Base-by-base conservation (phyloP, 1,140 invertebrate species). In the Tetraneura akinire region DNA sequence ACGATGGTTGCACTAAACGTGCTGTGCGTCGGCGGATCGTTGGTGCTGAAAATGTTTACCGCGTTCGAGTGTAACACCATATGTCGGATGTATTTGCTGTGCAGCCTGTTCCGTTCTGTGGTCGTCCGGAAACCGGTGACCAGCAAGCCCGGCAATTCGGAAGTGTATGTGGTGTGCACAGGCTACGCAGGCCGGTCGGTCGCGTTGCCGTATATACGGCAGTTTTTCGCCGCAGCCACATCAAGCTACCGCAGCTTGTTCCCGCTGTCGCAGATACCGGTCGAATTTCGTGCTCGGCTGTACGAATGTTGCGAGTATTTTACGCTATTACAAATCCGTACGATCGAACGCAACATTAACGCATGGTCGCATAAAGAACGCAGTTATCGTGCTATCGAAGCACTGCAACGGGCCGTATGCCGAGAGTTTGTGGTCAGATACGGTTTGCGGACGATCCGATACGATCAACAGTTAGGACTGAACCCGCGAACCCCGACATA, bases 11-110 rank as follows among this genome's bases (percentile, higher is more conserved):
- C 92, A 18, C 84, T 97, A 14, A 87, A 88, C 80, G 86, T 94
- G 23, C 86, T 98, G n/a, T 85, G 87, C n/a, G 78, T 85, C 74
- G 90, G 90, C 80, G 96, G 96, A 3, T 90, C 87, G 82, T 91
- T 97, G 80, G 87, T 98, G 0, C 84, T 98, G n/a, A 98, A 98
- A 87, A 90, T 96, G 82, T 98, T 98, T 84, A 98, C 96, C 1
- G 89, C 92, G 64, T 97, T 95, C 85, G 95, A 98, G 85, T 89
- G 91, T 80, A 87, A 90, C 18, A 92, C 94, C 3, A 87, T 97
- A 0, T 92, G 90, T 74, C 84, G 97, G 3, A 84, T 98, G 29
- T 97, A 93, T 85, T 85, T 98, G 2, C 87, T 98, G 0, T 90
- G 90, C 82, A 91, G 91, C 83, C 84, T 89, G 23, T 97, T 97